phyloP scores from a whole-genome alignment of 2,113 vertebrate species.

The Hydrolagus affinis region DNA sequence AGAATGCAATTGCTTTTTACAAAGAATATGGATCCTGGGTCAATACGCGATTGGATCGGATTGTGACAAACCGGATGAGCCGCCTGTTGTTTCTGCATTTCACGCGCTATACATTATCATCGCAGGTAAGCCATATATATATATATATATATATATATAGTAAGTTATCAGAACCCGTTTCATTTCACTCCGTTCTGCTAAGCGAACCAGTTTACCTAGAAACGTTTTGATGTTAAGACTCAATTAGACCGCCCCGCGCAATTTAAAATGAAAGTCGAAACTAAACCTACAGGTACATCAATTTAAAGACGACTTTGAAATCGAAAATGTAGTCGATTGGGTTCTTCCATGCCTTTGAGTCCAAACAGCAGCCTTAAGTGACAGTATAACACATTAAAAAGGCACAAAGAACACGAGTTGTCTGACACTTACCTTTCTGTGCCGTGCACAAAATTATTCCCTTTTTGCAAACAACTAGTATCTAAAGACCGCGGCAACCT shows the following conservation, averaged over 20 bases:
- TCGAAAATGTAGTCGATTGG: not conserved
- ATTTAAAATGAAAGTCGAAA: not conserved
- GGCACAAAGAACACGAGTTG: not conserved
- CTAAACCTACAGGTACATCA: not conserved
- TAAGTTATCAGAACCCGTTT: not conserved
- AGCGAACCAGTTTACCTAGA: not conserved
- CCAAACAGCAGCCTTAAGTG: not conserved
- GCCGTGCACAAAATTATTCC: slow-evolving; percentile 46
- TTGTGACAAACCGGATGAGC: slow-evolving; percentile 51
- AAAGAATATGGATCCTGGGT: slow-evolving; percentile 60
- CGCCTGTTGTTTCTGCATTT: slow-evolving; percentile 50
- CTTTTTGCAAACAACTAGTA: slow-evolving; percentile 53
- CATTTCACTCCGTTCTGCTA: not conserved
- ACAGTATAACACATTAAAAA: not conserved
- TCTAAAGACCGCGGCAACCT: slow-evolving; percentile 55
- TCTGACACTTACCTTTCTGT: slow-evolving; percentile 56
- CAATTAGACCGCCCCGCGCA: not conserved
- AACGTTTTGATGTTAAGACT: not conserved
- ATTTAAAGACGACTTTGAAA: slow-evolving; percentile 1
- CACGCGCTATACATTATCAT: slow-evolving; percentile 48
- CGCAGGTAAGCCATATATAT: slow-evolving; percentile 53
- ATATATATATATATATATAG: slow-evolving; percentile 46
- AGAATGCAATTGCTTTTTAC: slow-evolving; percentile 65
- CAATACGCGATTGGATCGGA: slow-evolving; percentile 64
- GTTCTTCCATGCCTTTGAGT: not conserved